Evolutionary conservation across 2,113 vertebrate genomes (phyloP), one percentile per base, ranked within the genome.

Genomic region (Aspiorhynchus laticeps): DNA sequence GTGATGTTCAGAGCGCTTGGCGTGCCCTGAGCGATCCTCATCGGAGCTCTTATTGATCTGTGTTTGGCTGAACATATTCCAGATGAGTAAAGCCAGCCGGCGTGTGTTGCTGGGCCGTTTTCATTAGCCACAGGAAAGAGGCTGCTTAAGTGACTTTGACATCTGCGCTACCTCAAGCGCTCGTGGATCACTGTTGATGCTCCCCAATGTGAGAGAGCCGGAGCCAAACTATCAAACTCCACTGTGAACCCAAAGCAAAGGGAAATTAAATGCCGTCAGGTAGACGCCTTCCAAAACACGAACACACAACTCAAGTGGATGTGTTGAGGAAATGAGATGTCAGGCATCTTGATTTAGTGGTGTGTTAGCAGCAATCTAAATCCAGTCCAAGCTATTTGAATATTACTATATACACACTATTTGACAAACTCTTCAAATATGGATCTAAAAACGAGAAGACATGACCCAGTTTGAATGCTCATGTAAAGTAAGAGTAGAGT

Each of bases 11-110:
- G 76, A 43, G 21, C n/a, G 0, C 19, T 33, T 33, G 74, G 19
- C 19, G 6, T 31, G 21, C 74, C 33, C 24, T 26, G 78, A 48
- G 78, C 65, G 36, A 76, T 51, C 36, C 76, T 86, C 71, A 78
- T 61, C 65, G n/a, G 56, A 81, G 63, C 75, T 83, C 43, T 76
- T 87, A 90, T 88, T 85, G 88, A 88, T 90, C 84, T 83, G 81
- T 84, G 38, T 87, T 85, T 63, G 46, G 84, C 81, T 84, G 71
- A 86, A 85, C 80, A 85, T 82, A 89, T 88, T 87, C 61, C 43
- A 84, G 85, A 85, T 85, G 51, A 85, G 81, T 59, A 84, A 73
- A 67, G 46, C 11, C 46, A 69, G 75, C 19, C 43, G 24, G 56
- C 61, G 76, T 87, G 71, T 26, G 38, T 71, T 63, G 11, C 63